Conservation (phyloP, 2,888 invertebrate species). For the Tholera decimalis region DNA sequence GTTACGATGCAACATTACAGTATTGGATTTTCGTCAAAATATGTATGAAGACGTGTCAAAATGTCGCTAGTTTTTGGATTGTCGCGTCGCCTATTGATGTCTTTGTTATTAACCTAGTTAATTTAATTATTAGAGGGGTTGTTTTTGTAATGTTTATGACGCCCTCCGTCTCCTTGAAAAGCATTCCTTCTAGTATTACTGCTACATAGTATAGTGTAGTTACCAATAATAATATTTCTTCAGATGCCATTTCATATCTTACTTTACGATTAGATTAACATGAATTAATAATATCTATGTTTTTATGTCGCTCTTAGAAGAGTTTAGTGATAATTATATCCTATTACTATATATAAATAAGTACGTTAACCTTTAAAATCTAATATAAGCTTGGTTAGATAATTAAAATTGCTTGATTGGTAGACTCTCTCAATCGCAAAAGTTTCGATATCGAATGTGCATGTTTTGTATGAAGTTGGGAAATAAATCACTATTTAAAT, state of each 20-base stretch:
- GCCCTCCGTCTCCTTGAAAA: not conserved
- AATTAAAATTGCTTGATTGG: slow-evolving; percentile 11
- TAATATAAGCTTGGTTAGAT: not conserved
- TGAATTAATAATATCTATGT: not conserved
- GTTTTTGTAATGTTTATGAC: not conserved
- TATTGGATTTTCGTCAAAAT: no score
- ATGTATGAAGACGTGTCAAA: no score
- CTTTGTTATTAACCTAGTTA: not conserved
- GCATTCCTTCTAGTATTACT: not conserved
- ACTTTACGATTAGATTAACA: slow-evolving; percentile 12
- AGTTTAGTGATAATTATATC: slow-evolving; percentile 6
- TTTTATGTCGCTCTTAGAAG: not conserved
- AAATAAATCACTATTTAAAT: not conserved
- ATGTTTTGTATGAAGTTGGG: not conserved
- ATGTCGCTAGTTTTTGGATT: no score
- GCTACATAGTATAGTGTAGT: slow-evolving; percentile 45
- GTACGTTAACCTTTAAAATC: slow-evolving; percentile 8
- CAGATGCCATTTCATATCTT: slow-evolving; percentile 48
- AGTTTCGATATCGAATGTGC: not conserved
- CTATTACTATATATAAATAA: not conserved
- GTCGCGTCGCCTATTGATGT: no score
- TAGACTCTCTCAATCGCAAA: not conserved
- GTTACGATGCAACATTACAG: no score
- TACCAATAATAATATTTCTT: slow-evolving; percentile 50
- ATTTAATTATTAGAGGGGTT: not conserved